These are phyloP conservation scores for Clavelina lepadiformis DNA, from an alignment of 23 tunicate genomes.

Conservation along the genomic window DNA sequence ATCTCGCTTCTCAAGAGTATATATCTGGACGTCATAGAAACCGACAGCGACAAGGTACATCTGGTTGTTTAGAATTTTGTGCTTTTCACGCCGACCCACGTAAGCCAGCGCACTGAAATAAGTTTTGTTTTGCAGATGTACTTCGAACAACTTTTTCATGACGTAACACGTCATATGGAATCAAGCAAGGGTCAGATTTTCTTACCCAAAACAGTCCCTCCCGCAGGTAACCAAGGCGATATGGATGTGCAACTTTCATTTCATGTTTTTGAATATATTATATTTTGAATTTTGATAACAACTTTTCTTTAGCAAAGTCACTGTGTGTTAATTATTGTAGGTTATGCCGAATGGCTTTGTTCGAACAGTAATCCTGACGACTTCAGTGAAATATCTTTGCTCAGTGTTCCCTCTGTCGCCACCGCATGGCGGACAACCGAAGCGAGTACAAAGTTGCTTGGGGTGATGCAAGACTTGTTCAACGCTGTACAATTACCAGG, in stretches of 20 bases:
- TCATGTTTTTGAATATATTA: no score
- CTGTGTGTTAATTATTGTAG: no score
- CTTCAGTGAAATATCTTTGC: conserved; percentile 14
- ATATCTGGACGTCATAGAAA: conserved; percentile 46
- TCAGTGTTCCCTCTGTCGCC: conserved; percentile 37
- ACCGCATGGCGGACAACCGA: conserved; percentile 59
- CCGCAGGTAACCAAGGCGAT: no score
- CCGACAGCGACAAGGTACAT: conserved; percentile 44
- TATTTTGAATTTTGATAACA: no score
- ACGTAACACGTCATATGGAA: conserved; percentile 42
- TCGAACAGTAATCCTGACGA: no score
- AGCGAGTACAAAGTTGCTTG: conserved; percentile 15
- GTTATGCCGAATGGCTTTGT: no score
- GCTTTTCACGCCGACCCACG: no score
- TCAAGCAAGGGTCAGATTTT: no score
- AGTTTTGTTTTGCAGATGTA: conserved; percentile 24
- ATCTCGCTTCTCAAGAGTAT: conserved; percentile 36
- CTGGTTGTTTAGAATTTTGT: no score
- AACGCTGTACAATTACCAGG: conserved; percentile 81
- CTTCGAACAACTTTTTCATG: conserved; percentile 46
- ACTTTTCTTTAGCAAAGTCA: no score
- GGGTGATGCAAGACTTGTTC: conserved; percentile 51
- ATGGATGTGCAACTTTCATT: no score
- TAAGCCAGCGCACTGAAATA: background rate
- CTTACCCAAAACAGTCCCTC: no score